These are phyloP conservation scores for Lasioglossum albipes DNA, from an alignment of 1,140 invertebrate genomes.

Conservation along the genomic window DNA sequence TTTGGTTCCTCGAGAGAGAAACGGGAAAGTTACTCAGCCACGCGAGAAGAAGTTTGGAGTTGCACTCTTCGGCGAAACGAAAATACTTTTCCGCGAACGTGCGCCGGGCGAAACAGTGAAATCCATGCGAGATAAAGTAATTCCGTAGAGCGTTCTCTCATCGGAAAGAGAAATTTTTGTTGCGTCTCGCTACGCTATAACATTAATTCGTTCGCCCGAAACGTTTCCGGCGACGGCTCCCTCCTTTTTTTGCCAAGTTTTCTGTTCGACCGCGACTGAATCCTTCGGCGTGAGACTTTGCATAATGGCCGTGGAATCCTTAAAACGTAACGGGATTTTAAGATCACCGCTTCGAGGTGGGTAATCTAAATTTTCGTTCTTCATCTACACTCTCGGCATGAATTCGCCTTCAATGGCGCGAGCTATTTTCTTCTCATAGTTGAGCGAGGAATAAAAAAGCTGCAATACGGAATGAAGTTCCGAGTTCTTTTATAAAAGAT, in stretches of 20 bases:
- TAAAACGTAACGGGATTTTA: background rate
- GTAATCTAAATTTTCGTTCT: constrained; percentile 10
- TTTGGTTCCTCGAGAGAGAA: constrained; percentile 10
- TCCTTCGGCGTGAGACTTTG: background rate
- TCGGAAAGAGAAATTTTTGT: background rate
- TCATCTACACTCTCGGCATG: background rate
- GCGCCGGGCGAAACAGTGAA: background rate
- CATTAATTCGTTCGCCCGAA: background rate
- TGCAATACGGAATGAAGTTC: background rate
- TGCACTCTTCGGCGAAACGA: background rate
- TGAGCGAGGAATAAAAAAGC: background rate
- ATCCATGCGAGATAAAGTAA: background rate
- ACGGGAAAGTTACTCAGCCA: background rate
- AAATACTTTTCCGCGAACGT: background rate
- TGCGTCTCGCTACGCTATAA: too few relatives aligned
- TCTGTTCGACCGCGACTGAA: background rate
- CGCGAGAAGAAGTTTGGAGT: background rate
- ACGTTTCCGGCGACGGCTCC: background rate
- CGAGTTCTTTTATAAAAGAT: background rate
- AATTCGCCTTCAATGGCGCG: background rate
- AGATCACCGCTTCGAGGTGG: background rate
- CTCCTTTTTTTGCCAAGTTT: background rate
- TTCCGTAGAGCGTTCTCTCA: too few relatives aligned
- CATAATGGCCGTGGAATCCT: constrained; percentile 1
- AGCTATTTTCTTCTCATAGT: background rate